Evolutionary conservation across 2,113 vertebrate species (phyloP).

Genomic region (Scolopax mira): DNA sequence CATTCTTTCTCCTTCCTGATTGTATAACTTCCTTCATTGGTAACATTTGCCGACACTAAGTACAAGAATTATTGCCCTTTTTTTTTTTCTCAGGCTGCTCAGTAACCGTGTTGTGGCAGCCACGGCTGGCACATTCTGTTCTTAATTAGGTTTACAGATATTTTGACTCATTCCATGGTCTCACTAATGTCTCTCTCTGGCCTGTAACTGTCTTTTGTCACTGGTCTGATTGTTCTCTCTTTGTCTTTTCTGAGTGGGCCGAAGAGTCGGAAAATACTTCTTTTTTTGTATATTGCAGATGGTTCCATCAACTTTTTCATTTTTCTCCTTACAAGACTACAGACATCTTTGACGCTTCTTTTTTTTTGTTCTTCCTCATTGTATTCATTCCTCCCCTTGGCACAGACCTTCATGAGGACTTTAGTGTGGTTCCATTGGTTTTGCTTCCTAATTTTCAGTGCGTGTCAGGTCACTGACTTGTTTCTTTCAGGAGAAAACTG

Average conservation of each 20-base stretch:
- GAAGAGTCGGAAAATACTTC: not conserved
- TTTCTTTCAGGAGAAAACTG: not conserved
- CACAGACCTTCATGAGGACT: not conserved
- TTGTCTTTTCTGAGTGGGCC: not conserved
- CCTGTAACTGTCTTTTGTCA: not conserved
- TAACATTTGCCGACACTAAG: not conserved
- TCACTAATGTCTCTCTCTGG: not conserved
- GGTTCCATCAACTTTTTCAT: not conserved
- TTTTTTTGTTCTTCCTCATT: not conserved
- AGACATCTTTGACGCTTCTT: not conserved
- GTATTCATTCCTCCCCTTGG: not conserved
- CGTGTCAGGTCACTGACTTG: not conserved
- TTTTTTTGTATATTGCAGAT: not conserved
- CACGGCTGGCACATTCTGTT: not conserved
- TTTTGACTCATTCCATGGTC: not conserved
- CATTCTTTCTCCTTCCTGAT: not conserved
- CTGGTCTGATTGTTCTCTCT: not conserved
- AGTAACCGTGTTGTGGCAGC: not conserved
- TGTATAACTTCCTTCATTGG: not conserved
- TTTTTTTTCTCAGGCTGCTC: not conserved
- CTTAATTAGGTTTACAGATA: constrained; percentile 37
- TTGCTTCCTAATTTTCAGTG: not conserved
- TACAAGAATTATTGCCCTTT: not conserved
- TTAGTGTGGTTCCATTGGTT: not conserved
- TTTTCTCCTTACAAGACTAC: not conserved